Percentiles rank a stretch among this genome's conserved stretches.
Conservation (phyloP, 2,113 vertebrate species). For the Elgaria multicarinata region DNA sequence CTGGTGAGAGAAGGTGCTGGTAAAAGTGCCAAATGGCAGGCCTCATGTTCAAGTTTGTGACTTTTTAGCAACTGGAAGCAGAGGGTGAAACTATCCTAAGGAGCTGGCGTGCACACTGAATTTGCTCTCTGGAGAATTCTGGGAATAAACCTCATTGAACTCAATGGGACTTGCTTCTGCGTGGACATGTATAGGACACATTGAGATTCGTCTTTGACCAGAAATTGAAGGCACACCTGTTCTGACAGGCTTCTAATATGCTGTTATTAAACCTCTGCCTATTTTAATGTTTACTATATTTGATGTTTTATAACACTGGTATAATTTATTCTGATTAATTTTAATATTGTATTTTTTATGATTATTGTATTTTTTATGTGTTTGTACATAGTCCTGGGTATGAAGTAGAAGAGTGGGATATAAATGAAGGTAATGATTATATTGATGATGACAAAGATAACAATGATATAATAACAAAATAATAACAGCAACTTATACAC, state of each 20-base stretch:
- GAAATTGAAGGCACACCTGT: neutral
- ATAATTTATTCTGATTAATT: neutral
- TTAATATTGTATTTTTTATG: neutral
- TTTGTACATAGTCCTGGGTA: neutral
- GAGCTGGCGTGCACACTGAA: too few species aligned
- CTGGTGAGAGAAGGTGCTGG: neutral
- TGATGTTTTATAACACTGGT: neutral
- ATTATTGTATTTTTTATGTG: neutral
- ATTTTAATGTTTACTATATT: neutral
- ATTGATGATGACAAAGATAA: too few species aligned
- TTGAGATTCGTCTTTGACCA: neutral
- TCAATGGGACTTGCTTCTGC: neutral
- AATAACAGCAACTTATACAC: neutral
- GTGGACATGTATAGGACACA: neutral
- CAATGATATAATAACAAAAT: too few species aligned
- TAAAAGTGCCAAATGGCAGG: neutral
- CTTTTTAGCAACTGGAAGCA: neutral
- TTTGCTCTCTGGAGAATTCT: neutral
- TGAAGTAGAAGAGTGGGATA: neutral
- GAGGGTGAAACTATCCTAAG: accelerated
- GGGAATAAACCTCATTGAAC: neutral
- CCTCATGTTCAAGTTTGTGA: too few species aligned
- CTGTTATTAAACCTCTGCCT: neutral
- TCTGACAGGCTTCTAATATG: neutral
- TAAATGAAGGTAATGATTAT: neutral